Base-by-base conservation (phyloP, 2,888 invertebrate species). In the Chrysolina americana region DNA sequence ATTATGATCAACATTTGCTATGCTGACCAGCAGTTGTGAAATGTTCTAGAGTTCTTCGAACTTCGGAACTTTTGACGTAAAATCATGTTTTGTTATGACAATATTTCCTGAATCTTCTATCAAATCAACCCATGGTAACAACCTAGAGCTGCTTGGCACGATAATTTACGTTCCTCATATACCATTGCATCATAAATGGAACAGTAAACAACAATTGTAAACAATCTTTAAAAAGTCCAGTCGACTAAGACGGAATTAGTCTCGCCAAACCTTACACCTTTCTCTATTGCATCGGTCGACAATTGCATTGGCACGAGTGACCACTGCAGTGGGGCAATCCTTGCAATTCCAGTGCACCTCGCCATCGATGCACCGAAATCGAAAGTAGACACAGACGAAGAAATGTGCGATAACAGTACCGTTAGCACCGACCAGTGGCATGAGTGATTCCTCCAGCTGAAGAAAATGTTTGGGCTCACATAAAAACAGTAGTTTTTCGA, bases 391-490 rank as follows among this genome's bases (percentile, higher is more conserved):
- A 10, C 19, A 10, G 15, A 8, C 19, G 62, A 62, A 28, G 73
- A 36, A 74, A 73, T 64, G 62, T 70, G 73, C 74, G 77, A 77
- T 74, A 75, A 77, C 78, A 74, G 78, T 79, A 56, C 62, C 44
- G 65, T 75, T 23, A 74, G 68, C 68, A 71, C 76, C 68, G 59
- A 56, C 70, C 69, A 74, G 74, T 70, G 72, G 68, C 48, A 19
- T 41, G 71, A 64, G 65, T 47, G n/a, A 36, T 17, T 8, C n/a
- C n/a, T 41, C 13, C 47, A 65, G 65, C n/a, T 65, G 47, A n/a
- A 65, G 59, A 59, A n/a, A n/a, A 59, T 59, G 59, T 21, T 9
- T n/a, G 44, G 65, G 21, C 48, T 9, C 47, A 65, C 65, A 36
- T 47, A 65, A 69, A 69, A 44, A 28, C 47, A 53, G 62, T 3